A percentile compares a stretch with the other conserved stretches of the same genome.
Conservation (phyloP, 2,888 invertebrate genomes). For the Oxycera nigricornis region DNA sequence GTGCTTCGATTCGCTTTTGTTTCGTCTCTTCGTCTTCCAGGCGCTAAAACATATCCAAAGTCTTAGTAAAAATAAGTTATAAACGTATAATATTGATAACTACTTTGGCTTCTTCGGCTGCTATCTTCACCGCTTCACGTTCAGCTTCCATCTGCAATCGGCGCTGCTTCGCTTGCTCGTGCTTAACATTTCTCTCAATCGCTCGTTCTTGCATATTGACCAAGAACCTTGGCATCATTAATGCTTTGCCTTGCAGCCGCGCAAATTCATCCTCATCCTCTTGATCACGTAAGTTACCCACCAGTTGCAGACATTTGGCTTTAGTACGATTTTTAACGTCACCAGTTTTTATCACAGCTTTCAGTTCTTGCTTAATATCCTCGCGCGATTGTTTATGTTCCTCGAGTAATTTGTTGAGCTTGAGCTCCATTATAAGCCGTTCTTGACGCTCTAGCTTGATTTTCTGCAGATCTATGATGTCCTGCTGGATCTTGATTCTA, state of each 20-base stretch:
- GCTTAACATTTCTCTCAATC: conserved; percentile 66
- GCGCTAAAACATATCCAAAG: conserved; percentile 51
- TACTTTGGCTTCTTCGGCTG: conserved; percentile 62
- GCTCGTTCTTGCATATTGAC: conserved; percentile 78
- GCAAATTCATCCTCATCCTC: conserved; percentile 55
- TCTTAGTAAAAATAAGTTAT: background rate
- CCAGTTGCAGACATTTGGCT: conserved; percentile 61
- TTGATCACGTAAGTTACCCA: conserved; percentile 57
- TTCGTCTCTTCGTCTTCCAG: conserved; percentile 69
- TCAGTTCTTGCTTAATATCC: conserved; percentile 66
- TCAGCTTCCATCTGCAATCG: conserved; percentile 59
- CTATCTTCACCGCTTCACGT: conserved; percentile 60
- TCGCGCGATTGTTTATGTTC: conserved; percentile 69
- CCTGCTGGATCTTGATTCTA: conserved; percentile 75
- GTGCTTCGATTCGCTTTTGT: conserved; percentile 66
- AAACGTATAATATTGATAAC: background rate
- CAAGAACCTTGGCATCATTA: conserved; percentile 70
- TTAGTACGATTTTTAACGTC: conserved; percentile 66
- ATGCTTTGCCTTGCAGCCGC: conserved; percentile 56
- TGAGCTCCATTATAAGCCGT: conserved; percentile 75
- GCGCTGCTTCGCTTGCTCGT: conserved; percentile 56
- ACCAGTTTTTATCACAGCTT: conserved; percentile 65
- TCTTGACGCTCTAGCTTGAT: conserved; percentile 75
- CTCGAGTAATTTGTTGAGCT: conserved; percentile 72
- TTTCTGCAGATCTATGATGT: conserved; percentile 76